phyloP scores from a whole-genome alignment of 2,113 vertebrate genomes.

The Nesogale talazaci region DNA sequence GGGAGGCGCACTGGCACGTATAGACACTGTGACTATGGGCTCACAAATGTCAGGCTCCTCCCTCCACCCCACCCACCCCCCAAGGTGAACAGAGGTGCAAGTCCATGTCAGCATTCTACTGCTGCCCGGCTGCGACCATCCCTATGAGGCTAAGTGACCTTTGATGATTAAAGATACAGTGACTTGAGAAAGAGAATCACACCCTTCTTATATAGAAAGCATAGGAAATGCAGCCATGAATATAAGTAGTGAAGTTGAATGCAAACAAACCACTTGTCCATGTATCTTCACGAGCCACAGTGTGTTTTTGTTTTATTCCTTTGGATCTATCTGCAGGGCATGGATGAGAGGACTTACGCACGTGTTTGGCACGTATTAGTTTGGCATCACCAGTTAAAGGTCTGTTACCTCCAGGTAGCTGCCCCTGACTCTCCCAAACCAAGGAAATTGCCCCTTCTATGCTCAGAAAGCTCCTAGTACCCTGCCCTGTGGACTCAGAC shows the following conservation, averaged over 20 bases:
- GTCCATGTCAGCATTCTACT: not conserved
- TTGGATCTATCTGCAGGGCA: not conserved
- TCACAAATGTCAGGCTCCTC: no score
- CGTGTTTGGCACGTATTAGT: not conserved
- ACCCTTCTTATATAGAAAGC: not conserved
- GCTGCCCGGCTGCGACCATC: not conserved
- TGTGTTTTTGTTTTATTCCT: conserved; percentile 16
- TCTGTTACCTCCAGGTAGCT: no score
- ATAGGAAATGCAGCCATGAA: not conserved
- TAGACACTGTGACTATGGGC: no score
- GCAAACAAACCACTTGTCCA: conserved; percentile 3
- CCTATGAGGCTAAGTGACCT: not conserved
- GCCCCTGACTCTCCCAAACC: no score
- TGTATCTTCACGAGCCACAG: not conserved
- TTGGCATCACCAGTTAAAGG: not conserved
- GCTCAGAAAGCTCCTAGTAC: no score
- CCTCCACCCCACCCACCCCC: no score
- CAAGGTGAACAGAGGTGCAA: not conserved
- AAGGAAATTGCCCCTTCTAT: no score
- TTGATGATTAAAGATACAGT: conserved; percentile 21
- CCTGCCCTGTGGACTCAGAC: no score
- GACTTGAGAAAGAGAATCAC: not conserved
- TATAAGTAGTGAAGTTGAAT: conserved; percentile 1
- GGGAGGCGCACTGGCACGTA: not conserved
- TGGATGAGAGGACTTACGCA: not conserved